Conservation (phyloP, 1,140 invertebrate species). For the Cotesia vestalis region DNA sequence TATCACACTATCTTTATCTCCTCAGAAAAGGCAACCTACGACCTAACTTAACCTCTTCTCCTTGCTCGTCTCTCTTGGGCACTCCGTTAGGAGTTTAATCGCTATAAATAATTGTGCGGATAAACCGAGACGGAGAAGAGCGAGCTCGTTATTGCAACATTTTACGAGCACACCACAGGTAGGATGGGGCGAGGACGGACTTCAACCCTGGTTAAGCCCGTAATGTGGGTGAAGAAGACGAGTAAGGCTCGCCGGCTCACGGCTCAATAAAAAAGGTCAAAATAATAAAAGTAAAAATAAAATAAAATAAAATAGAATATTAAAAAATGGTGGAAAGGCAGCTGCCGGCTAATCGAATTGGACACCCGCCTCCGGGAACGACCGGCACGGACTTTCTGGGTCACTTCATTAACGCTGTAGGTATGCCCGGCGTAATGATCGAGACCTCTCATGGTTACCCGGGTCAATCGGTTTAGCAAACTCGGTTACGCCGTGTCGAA, state of each 20-base stretch:
- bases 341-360: constrained; percentile 30
- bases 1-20: too few relatives aligned
- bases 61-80: too few relatives aligned
- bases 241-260: background rate
- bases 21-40: too few relatives aligned
- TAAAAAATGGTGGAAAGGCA: background rate
- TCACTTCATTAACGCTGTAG: constrained; percentile 40
- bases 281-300: too few relatives aligned
- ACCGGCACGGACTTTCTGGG: constrained; percentile 37
- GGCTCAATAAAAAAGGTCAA: too few relatives aligned
- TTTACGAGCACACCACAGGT: background rate
- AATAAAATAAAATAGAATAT: too few relatives aligned
- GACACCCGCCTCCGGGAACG: constrained; percentile 26
- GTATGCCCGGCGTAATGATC: constrained; percentile 33
- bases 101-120: constrained; percentile 6
- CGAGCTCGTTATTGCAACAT: constrained; percentile 16
- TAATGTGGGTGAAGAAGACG: background rate
- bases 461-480: constrained; percentile 41
- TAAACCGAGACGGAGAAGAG: constrained; percentile 5
- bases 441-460: constrained; percentile 19
- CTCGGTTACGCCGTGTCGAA: constrained; percentile 36
- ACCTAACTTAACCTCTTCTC: too few relatives aligned
- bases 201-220: too few relatives aligned
- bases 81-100: background rate
- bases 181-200: background rate